Evolutionary conservation across 2,797 vertebrate species (phyloP).

Genomic region (Synanceia verrucosa): DNA sequence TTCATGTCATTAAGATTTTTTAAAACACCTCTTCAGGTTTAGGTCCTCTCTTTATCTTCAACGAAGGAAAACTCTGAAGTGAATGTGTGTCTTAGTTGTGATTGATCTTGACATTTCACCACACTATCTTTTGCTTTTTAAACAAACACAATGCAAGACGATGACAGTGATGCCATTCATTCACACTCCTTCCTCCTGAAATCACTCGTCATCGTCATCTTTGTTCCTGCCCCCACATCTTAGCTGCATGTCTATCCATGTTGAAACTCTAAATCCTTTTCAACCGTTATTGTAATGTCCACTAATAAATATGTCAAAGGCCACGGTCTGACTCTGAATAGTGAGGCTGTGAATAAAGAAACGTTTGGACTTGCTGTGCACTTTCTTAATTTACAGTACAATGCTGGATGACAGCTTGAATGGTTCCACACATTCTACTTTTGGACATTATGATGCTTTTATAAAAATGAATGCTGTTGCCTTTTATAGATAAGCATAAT

Average conservation of each 20-base stretch:
- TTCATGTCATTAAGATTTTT: neutral
- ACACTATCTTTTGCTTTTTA: neutral
- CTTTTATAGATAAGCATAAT: neutral
- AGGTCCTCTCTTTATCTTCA: too few species aligned
- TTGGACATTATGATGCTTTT: neutral
- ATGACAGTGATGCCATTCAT: neutral
- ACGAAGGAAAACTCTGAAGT: too few species aligned
- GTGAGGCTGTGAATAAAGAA: neutral
- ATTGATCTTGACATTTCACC: neutral
- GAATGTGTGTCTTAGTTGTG: neutral
- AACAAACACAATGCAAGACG: neutral
- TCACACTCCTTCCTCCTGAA: neutral
- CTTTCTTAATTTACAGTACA: constrained; percentile 23
- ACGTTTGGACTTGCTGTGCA: neutral
- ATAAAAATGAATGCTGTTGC: neutral
- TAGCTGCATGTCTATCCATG: neutral
- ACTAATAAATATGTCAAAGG: constrained; percentile 21
- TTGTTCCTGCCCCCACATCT: neutral
- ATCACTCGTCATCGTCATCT: neutral
- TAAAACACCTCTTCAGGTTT: too few species aligned
- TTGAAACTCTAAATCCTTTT: constrained; percentile 20
- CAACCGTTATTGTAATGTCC: neutral
- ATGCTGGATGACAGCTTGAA: neutral
- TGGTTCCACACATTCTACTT: neutral
- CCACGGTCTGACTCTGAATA: constrained; percentile 5